Evolutionary conservation across 2,797 vertebrate genomes (phyloP).

Genomic region (Podarcis lilfordi): DNA sequence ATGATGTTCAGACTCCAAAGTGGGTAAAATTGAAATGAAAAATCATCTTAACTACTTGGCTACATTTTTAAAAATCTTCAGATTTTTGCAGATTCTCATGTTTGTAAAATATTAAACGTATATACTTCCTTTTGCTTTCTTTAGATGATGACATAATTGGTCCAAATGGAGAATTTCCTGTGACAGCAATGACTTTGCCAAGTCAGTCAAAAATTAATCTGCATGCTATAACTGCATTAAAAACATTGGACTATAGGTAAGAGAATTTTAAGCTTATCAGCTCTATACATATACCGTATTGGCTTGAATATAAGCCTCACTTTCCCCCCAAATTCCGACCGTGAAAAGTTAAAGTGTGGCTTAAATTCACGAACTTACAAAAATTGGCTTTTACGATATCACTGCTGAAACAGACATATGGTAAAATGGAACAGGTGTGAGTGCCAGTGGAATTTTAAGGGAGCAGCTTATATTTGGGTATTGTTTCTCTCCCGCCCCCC

Average conservation of each 20-base stretch:
- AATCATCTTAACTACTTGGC: fast-evolving
- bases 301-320: too few relatives aligned
- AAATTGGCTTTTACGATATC: too few relatives aligned
- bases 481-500: too few relatives aligned
- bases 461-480: too few relatives aligned
- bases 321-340: too few relatives aligned
- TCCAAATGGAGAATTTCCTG: slow-evolving; percentile 61
- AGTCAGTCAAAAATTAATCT: slow-evolving; percentile 86
- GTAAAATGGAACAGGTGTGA: too few relatives aligned
- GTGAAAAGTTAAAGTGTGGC: too few relatives aligned
- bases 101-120: neutral
- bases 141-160: slow-evolving; percentile 80
- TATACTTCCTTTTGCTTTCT: neutral
- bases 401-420: too few relatives aligned
- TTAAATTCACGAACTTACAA: too few relatives aligned
- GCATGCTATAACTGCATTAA: slow-evolving; percentile 85
- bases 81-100: neutral
- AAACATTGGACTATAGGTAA: slow-evolving; percentile 89
- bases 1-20: neutral
- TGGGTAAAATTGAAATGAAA: neutral
- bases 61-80: neutral
- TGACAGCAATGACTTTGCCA: slow-evolving; percentile 91
- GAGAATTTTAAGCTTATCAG: fast-evolving
- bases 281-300: neutral
- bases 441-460: too few relatives aligned